phyloP scores from a whole-genome alignment of 1,140 invertebrate genomes.

The Psilanteris sp. region DNA sequence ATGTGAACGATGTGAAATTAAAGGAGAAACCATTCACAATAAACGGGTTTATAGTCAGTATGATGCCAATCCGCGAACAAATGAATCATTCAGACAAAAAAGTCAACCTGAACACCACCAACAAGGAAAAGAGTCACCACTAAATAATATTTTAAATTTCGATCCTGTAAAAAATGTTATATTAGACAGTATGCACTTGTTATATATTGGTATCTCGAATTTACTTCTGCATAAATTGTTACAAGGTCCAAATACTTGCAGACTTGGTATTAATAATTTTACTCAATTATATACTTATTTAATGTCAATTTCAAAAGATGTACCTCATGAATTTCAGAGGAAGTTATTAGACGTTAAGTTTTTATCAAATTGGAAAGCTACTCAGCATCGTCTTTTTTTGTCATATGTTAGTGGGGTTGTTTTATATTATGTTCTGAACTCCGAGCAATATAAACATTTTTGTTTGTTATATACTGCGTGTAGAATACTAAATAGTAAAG shows the following conservation, averaged over 20 bases:
- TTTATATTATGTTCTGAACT: conserved; percentile 22
- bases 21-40: conserved; percentile 32
- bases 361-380: conserved; percentile 41
- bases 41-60: conserved; percentile 2
- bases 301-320: conserved; percentile 10
- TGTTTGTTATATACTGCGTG: conserved; percentile 30
- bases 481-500: conserved; percentile 21
- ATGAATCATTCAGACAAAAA: conserved; percentile 41
- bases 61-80: conserved; percentile 11
- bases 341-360: conserved; percentile 35
- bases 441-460: conserved; percentile 40
- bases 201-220: conserved; percentile 24
- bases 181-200: conserved; percentile 37
- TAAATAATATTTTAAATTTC: conserved; percentile 18
- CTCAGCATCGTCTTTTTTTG: conserved; percentile 47
- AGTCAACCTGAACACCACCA: conserved; percentile 1
- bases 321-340: conserved; percentile 25
- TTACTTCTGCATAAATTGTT: conserved; percentile 31
- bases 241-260: conserved; percentile 25
- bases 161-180: conserved; percentile 20
- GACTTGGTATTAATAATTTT: conserved; percentile 19
- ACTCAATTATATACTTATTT: background rate
- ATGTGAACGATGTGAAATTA: conserved; percentile 44
- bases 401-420: conserved; percentile 31
- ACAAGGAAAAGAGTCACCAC: background rate